Conservation (phyloP, 2,797 vertebrate genomes). For the Alfaro cultratus region DNA sequence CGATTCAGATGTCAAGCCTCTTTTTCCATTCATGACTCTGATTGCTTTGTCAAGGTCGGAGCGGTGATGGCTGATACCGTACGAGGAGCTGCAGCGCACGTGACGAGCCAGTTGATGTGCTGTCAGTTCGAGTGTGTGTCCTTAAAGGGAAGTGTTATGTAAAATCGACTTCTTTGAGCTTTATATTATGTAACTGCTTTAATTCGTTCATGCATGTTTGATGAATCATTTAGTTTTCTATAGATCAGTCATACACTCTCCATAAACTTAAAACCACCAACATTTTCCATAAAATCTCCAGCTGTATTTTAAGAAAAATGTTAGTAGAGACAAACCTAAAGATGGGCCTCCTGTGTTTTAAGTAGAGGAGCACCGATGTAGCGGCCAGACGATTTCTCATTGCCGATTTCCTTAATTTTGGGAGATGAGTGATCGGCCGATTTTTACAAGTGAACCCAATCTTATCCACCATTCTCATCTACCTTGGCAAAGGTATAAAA, state of each 20-base stretch:
- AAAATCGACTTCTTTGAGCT: no score
- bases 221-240: background rate
- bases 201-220: background rate
- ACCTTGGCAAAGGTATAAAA: no score
- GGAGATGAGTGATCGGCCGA: no score
- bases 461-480: no score
- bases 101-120: background rate
- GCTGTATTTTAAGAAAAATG: background rate
- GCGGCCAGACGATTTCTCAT: no score
- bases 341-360: background rate
- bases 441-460: no score
- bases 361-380: no score
- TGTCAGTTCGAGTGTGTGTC: background rate
- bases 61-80: slow-evolving; percentile 16
- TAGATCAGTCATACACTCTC: background rate
- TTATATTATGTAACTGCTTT: background rate
- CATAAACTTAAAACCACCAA: background rate
- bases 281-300: no score
- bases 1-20: slow-evolving; percentile 45
- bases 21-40: slow-evolving; percentile 44
- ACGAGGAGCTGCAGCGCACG: slow-evolving; percentile 19
- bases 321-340: background rate
- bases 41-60: slow-evolving; percentile 30
- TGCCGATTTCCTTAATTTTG: no score
- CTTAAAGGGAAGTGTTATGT: no score